A percentile compares a stretch with the other conserved stretches of the same genome.
Evolutionary conservation across 1,140 invertebrate genomes (phyloP).

Genomic region (Aphidius ervi): DNA sequence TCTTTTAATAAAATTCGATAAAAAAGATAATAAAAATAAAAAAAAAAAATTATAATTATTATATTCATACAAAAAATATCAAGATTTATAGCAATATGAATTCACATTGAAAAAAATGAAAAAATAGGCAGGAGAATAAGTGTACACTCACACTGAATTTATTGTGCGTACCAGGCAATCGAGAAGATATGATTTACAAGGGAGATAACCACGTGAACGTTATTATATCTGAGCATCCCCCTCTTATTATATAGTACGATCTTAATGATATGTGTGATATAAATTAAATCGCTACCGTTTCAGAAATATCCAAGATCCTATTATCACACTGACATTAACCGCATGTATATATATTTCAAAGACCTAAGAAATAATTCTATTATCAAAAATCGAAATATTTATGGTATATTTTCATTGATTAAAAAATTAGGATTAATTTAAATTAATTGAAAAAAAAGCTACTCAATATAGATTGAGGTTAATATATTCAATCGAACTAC

Average conservation of each 20-base stretch:
- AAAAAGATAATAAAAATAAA: constrained; percentile 1
- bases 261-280: constrained; percentile 25
- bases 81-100: too few relatives aligned
- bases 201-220: constrained; percentile 19
- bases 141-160: constrained; percentile 14
- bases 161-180: constrained; percentile 12
- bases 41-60: constrained; percentile 4
- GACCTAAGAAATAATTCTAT: too few relatives aligned
- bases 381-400: too few relatives aligned
- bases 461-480: too few relatives aligned
- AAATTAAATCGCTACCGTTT: constrained; percentile 22
- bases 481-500: too few relatives aligned
- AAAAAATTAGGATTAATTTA: too few relatives aligned
- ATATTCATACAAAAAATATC: not conserved
- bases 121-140: not conserved
- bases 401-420: too few relatives aligned
- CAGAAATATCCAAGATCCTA: constrained; percentile 11
- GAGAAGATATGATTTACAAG: constrained; percentile 22
- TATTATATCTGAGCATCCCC: not conserved
- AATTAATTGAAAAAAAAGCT: too few relatives aligned
- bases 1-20: too few relatives aligned
- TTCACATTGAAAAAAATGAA: constrained; percentile 2
- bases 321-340: constrained; percentile 14
- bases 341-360: too few relatives aligned
- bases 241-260: constrained; percentile 15